Base-by-base conservation (phyloP, 2,113 vertebrate species). In the Sinocyclocheilus anshuiensis region DNA sequence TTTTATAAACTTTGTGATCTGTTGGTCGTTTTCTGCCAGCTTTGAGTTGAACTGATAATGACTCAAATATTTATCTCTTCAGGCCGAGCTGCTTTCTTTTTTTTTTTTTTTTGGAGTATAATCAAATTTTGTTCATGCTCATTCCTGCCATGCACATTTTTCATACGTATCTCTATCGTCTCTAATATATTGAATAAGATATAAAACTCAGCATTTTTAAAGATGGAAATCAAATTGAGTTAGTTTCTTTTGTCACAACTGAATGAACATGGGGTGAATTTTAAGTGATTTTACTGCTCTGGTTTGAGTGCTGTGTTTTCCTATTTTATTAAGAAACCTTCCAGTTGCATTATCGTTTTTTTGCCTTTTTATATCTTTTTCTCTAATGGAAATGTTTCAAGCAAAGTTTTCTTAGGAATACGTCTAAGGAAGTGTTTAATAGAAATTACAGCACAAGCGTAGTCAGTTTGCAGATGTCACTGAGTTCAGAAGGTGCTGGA, bases 1-100 rank as follows among this genome's bases (percentile, higher is more conserved):
- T 77, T 45, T 69, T 10, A 26, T 33, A 57, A 63, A 59, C 50
- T 53, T 83, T 78, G 12, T 81, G 65, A 77, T 87, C 74, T 72
- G 26, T 59, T 6, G 65, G 15, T 72, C 59, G 77, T 61, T 81
- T 76, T 15, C 71, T n/a, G 72, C 29, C 26, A 24, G 24, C 39
- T 85, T 69, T 57, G 13, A 81, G 59, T 48, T 67, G 24, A 67
- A 55, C 12, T 59, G 77, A 79, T 79, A 61, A 79, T 39, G 77
- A 24, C 29, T 36, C 29, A 79, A 61, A 79, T 61, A 80, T 63
- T 57, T 63, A 24, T 80, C 36, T 24, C 57, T 63, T 39, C 29
- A 80, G 20, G 36, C 12, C 1, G 22, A n/a, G 12, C 36, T 80
- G 42, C 12, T 79, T 79, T 61, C 33, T 39, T 79, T 59, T 36